phyloP scores from a whole-genome alignment of 2,113 vertebrate species.

The Oplegnathus fasciatus region DNA sequence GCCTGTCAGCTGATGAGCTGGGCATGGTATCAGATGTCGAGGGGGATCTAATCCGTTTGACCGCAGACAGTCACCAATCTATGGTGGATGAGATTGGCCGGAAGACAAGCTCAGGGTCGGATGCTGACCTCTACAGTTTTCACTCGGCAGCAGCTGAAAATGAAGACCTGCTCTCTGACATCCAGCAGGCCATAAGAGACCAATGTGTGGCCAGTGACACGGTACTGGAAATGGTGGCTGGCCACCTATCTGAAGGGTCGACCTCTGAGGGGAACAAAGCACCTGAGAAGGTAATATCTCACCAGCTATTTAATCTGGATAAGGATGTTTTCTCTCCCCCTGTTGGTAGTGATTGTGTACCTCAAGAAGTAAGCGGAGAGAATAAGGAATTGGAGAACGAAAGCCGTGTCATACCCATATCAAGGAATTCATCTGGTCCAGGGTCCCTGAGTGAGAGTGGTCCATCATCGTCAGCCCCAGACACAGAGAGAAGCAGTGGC shows the following conservation, averaged over 20 bases:
- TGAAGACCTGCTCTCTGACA: conserved; percentile 93
- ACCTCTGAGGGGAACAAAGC: conserved; percentile 47
- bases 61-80: conserved; percentile 76
- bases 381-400: conserved; percentile 25
- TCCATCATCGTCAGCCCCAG: conserved; percentile 64
- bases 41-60: conserved; percentile 80
- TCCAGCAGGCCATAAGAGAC: conserved; percentile 91
- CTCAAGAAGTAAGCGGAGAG: conserved; percentile 6
- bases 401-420: conserved; percentile 23
- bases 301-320: conserved; percentile 20
- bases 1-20: conserved; percentile 88
- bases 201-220: conserved; percentile 82
- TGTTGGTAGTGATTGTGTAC: neutral
- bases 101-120: conserved; percentile 92
- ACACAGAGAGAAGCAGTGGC: conserved; percentile 74
- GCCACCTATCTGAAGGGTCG: conserved; percentile 53
- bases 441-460: conserved; percentile 70
- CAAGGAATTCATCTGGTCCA: conserved; percentile 69
- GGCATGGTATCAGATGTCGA: conserved; percentile 88
- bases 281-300: conserved; percentile 35
- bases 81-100: conserved; percentile 83
- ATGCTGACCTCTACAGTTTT: conserved; percentile 95
- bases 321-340: neutral
- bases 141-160: conserved; percentile 92
- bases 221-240: conserved; percentile 64